Conservation (phyloP, 2,888 invertebrate genomes). For the Eristalis tenax region DNA sequence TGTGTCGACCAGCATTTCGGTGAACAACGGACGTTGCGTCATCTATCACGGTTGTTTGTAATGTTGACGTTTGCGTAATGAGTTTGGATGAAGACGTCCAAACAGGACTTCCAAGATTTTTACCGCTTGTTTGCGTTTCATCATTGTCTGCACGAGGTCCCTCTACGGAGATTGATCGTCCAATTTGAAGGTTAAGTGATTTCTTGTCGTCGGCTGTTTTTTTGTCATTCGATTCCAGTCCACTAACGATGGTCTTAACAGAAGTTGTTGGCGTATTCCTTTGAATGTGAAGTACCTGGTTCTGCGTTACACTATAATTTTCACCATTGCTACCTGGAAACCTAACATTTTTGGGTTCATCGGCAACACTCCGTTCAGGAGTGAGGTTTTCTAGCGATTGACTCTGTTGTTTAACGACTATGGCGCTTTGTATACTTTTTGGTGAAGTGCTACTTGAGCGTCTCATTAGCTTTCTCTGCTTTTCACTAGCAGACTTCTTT, state of each 20-base stretch:
- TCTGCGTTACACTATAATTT: constrained; percentile 94
- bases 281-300: constrained; percentile 92
- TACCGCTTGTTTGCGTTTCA: constrained; percentile 55
- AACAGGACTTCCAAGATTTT: constrained; percentile 75
- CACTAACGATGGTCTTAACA: constrained; percentile 88
- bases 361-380: constrained; percentile 79
- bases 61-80: constrained; percentile 79
- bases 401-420: constrained; percentile 80
- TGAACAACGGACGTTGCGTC: constrained; percentile 45
- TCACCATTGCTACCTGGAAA: constrained; percentile 93
- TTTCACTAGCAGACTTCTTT: constrained; percentile 77
- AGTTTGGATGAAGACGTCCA: constrained; percentile 80
- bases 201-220: constrained; percentile 77
- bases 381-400: constrained; percentile 81
- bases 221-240: constrained; percentile 84
- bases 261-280: constrained; percentile 83
- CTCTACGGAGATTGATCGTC: constrained; percentile 60
- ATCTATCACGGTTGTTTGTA: constrained; percentile 62
- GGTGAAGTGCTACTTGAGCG: constrained; percentile 80
- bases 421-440: constrained; percentile 76
- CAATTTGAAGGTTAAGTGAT: constrained; percentile 74
- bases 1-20: constrained; percentile 44
- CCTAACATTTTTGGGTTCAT: constrained; percentile 88
- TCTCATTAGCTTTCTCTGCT: constrained; percentile 77
- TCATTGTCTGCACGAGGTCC: constrained; percentile 41